Evolutionary conservation across 2,113 vertebrate species (phyloP), one percentile per base, ranked within the genome.

Genomic region (Raja brachyura): DNA sequence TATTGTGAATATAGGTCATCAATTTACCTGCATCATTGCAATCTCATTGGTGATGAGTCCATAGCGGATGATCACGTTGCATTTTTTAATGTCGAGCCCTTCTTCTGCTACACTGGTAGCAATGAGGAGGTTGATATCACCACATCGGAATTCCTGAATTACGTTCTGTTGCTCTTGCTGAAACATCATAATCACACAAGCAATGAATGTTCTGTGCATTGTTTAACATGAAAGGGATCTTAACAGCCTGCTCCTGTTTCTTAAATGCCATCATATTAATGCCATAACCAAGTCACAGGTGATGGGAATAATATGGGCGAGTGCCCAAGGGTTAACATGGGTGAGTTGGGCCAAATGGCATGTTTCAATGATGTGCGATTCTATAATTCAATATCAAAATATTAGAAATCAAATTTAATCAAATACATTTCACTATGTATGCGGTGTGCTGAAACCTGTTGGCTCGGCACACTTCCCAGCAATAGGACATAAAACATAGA

Each of bases 11-110:
- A 63, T 28, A 16, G 16, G 28, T 10, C n/a, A 86, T 86, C 31
- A 25, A 28, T 39, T 18, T 90, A 97, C 97, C 97, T 97, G 97
- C 94, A 97, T 94, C 97, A 99, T 98, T 93, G 98, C 97, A 0
- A 99, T 98, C 95, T 99, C 98, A 0, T 98, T 99, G 90, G 98
- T 99, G 93, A 99, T 97, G 93, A 99, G 97, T 18, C 98, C 98
- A 0, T 99, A 99, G 93, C 98, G 98, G 25, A 99, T 97, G 93
- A 99, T 96, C 2, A 98, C 94, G 68, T 97, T 98, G 93, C 98
- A 99, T 76, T 98, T 95, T 0, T 96, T 97, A 93, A 99, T 98
- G 93, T 99, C 97, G 28, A 99, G 95, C 14, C 98, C 98, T 94
- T 99, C 98, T 93, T 99, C 98, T 0, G 96, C 98, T 94, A 99